A percentile compares a stretch with the other conserved stretches of the same genome.
These are phyloP conservation scores for Bicyclus anynana DNA, from an alignment of 1,140 invertebrate species.

Conservation along the genomic window DNA sequence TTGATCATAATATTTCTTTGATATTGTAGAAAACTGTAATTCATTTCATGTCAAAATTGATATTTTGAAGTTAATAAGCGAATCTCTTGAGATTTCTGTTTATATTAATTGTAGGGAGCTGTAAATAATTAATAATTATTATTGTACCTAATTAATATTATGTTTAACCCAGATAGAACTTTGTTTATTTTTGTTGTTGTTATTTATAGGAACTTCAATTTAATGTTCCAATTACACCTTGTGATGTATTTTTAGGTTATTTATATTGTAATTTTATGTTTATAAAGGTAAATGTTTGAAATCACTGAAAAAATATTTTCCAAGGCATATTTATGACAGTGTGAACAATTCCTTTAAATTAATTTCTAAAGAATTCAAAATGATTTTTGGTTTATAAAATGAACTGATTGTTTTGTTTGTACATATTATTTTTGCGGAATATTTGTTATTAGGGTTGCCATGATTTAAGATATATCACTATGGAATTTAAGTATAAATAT, in stretches of 20 bases:
- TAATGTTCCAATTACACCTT: constrained; percentile 24
- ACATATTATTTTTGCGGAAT: constrained; percentile 15
- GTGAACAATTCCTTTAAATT: constrained; percentile 13
- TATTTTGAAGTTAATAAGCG: constrained; percentile 2
- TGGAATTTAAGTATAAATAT: no score
- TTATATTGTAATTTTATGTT: constrained; percentile 12
- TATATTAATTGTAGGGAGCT: constrained; percentile 7
- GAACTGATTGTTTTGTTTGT: constrained; percentile 47
- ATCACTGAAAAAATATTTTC: neutral
- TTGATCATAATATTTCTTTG: neutral
- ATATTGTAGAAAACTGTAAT: neutral
- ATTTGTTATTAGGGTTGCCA: constrained; percentile 35
- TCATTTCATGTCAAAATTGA: neutral
- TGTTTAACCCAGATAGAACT: neutral
- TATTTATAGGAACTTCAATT: constrained; percentile 51
- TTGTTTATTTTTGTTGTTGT: constrained; percentile 47
- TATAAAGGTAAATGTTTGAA: constrained; percentile 1
- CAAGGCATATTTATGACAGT: neutral
- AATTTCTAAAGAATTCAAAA: neutral
- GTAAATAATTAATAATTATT: constrained; percentile 1
- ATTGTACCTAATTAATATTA: neutral
- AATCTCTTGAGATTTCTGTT: constrained; percentile 13
- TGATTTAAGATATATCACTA: constrained; percentile 12
- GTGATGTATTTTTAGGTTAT: constrained; percentile 21
- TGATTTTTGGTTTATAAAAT: constrained; percentile 42